These are phyloP conservation scores for Lymantria monacha DNA, from an alignment of 2,888 invertebrate species.

Conservation along the genomic window DNA sequence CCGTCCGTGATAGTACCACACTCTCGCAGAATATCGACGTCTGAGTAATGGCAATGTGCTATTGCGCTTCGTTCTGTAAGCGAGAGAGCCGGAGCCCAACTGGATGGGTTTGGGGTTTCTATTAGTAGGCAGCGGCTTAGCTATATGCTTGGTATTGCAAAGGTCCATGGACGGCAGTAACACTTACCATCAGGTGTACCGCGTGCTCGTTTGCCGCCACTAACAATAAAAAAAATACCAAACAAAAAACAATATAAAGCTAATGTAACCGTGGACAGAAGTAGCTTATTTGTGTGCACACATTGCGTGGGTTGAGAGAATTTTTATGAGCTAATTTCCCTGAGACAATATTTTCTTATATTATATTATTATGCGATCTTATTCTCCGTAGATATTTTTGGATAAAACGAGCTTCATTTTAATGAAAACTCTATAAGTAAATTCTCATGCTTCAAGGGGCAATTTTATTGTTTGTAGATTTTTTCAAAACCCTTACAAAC, in stretches of 20 bases:
- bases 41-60: too few relatives aligned
- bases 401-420: slow-evolving; percentile 69
- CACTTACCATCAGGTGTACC: too few relatives aligned
- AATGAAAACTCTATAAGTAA: slow-evolving; percentile 76
- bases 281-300: slow-evolving; percentile 40
- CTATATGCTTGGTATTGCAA: too few relatives aligned
- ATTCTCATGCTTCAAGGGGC: slow-evolving; percentile 67
- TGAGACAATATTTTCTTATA: slow-evolving; percentile 69
- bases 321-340: slow-evolving; percentile 79
- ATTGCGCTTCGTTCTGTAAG: too few relatives aligned
- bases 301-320: slow-evolving; percentile 51
- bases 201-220: too few relatives aligned
- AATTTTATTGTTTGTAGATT: slow-evolving; percentile 71
- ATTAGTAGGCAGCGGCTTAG: too few relatives aligned
- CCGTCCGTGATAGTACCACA: too few relatives aligned
- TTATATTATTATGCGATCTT: slow-evolving; percentile 63
- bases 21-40: too few relatives aligned
- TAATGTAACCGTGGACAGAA: slow-evolving; percentile 42
- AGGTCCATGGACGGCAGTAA: too few relatives aligned
- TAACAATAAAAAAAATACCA: too few relatives aligned
- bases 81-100: too few relatives aligned
- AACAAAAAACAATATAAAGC: slow-evolving; percentile 23
- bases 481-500: slow-evolving; percentile 35
- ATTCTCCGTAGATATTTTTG: slow-evolving; percentile 68
- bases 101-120: too few relatives aligned